Percentiles rank a stretch among this genome's conserved stretches.
phyloP scores from a whole-genome alignment of 2,797 vertebrate species.

The Eospalax fontanierii region DNA sequence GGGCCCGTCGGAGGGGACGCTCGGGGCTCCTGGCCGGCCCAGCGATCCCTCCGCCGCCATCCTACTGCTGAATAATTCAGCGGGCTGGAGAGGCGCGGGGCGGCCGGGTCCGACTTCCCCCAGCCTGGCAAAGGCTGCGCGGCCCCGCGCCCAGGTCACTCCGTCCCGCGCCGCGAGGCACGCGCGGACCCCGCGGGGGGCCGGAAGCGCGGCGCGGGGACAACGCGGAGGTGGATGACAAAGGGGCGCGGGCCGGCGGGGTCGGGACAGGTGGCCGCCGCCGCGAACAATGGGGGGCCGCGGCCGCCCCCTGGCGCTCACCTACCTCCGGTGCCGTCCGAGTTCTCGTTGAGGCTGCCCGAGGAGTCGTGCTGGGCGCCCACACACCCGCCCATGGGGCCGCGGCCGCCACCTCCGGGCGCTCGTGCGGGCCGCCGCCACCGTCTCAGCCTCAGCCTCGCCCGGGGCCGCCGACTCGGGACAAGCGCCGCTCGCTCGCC shows the following conservation, averaged over 20 bases:
- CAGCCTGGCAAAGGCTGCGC: not conserved
- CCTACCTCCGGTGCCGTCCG: constrained; percentile 97
- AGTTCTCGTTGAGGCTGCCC: constrained; percentile 99
- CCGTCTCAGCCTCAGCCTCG: constrained; percentile 68
- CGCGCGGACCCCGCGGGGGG: not conserved
- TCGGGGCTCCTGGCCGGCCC: constrained; percentile 50
- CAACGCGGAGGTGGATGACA: constrained; percentile 54
- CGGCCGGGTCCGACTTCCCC: not conserved
- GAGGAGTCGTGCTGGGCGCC: constrained; percentile 99
- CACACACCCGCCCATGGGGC: constrained; percentile 99
- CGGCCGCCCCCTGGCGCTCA: constrained; percentile 80
- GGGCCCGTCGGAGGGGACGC: constrained; percentile 57
- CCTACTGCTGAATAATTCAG: constrained; percentile 76
- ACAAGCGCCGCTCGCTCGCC: constrained; percentile 83
- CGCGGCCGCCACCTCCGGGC: constrained; percentile 87
- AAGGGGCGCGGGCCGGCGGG: constrained; percentile 48
- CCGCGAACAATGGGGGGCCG: constrained; percentile 82
- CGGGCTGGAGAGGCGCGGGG: not conserved
- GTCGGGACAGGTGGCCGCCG: constrained; percentile 77
- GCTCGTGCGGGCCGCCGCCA: constrained; percentile 95
- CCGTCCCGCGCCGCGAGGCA: not conserved
- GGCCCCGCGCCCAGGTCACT: not conserved
- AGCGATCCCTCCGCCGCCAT: constrained; percentile 70
- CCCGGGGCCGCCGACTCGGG: constrained; percentile 64
- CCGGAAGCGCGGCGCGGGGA: constrained; percentile 46